Evolutionary conservation across 1,140 invertebrate genomes (phyloP), one percentile per base, ranked within the genome.

Genomic region (Drosophila jambulina): DNA sequence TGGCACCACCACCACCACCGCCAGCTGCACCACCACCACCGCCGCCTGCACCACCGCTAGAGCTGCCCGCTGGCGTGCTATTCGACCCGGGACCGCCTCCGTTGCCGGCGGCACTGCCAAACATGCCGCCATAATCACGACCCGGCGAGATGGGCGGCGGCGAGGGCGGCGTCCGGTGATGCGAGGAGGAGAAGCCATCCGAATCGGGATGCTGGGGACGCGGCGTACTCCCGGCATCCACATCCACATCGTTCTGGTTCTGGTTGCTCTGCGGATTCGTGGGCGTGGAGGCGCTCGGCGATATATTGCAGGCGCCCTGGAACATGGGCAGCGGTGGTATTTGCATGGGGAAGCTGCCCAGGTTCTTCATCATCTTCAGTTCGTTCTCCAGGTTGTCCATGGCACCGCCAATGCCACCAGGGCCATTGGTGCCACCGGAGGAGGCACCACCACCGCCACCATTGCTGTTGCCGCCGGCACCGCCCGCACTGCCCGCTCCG

Each of bases 281-380:
- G 10, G 91, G 91, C 42, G 92, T 93, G 7, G 88, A 88, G 40
- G 85, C 80, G 42, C 54, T 88, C 4, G 91, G 91, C 69, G 91
- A 92, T 46, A 92, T 92, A 49, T 92, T 92, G 74, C 91, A 92
- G 0, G 91, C 79, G 6, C 83, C 83, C 46, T 84, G 86, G 62
- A 93, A 93, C 84, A 92, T 92, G 10, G 92, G 91, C 75, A 93
- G 60, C 48, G 92, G 82, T 19, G 92, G 92, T 43, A 93, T 92
- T 61, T 93, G 92, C 91, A 93, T 92, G 3, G 92, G 92, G 49
- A 93, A 93, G 42, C 82, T 93, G 57, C 87, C 82, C 57, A 93
- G 63, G 23, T 91, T 93, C 63, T 93, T 93, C 91, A 93, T 93
- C 84, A 93, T 92, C 57, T 93, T 93, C 25, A 93, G 80, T 54